A percentile compares a stretch with the other conserved stretches of the same genome.
Conservation (phyloP, 2,797 vertebrate genomes). For the Taeniopygia guttata region DNA sequence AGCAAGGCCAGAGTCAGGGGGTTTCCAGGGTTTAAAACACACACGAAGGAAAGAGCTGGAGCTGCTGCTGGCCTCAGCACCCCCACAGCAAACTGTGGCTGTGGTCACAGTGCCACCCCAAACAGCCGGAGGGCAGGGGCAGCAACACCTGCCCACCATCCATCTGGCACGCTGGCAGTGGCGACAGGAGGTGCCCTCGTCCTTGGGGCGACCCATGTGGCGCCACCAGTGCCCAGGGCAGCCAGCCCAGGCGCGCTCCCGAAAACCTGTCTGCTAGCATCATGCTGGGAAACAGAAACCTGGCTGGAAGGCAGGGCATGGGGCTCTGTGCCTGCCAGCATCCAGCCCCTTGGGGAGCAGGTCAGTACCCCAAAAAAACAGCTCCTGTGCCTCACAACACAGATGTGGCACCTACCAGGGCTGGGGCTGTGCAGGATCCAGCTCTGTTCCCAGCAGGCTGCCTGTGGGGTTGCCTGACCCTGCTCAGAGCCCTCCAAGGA, state of each 20-base stretch:
- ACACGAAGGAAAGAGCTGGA: not conserved
- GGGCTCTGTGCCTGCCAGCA: rapidly evolving
- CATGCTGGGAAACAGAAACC: not conserved
- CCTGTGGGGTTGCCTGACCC: not conserved
- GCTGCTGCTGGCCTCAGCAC: not conserved
- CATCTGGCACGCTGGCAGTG: not conserved
- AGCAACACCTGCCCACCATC: slow-evolving; percentile 32
- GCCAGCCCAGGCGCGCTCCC: not conserved
- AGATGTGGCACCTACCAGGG: not conserved
- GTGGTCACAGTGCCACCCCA: not conserved
- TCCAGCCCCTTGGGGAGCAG: not conserved
- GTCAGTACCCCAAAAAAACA: not conserved
- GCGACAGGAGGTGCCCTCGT: slow-evolving; percentile 14
- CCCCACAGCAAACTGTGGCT: not conserved
- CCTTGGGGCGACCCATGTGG: not conserved
- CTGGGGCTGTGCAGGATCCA: not conserved
- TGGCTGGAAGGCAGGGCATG: not conserved
- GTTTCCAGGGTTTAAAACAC: slow-evolving; percentile 47
- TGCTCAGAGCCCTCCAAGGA: not conserved
- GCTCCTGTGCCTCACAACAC: not conserved
- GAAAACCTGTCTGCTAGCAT: not conserved
- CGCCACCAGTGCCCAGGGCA: not conserved
- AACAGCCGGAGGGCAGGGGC: not conserved
- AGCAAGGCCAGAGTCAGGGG: not conserved
- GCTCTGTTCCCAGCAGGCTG: not conserved